Evolutionary conservation across 1,140 invertebrate genomes (phyloP).

Genomic region (Drosophila murphyi): DNA sequence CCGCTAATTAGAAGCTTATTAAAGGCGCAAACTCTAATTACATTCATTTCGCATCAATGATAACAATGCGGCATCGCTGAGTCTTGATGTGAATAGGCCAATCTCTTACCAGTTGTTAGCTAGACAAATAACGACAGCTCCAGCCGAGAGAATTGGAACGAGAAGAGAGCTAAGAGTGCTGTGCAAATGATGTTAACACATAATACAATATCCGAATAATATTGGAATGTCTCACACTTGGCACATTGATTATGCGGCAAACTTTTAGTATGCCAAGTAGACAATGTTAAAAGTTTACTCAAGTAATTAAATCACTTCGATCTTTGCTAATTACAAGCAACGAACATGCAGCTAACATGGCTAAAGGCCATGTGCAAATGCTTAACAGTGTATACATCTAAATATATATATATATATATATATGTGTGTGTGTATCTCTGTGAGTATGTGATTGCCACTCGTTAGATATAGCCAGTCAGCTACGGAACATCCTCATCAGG

Average conservation of each 20-base stretch:
- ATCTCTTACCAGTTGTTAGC: constrained; percentile 15
- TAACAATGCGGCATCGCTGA: constrained; percentile 56
- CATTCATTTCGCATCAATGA: constrained; percentile 72
- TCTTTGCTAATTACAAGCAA: constrained; percentile 79
- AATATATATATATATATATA: background rate
- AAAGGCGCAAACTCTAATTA: constrained; percentile 68
- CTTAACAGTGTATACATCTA: background rate
- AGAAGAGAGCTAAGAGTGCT: background rate
- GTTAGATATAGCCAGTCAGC: constrained; percentile 69
- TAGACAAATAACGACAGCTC: constrained; percentile 9
- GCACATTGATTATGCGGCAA: constrained; percentile 62
- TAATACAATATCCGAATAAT: constrained; percentile 31
- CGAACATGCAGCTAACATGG: constrained; percentile 59
- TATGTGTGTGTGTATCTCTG: background rate
- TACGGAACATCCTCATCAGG: constrained; percentile 53
- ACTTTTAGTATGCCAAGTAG: constrained; percentile 76
- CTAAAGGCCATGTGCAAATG: constrained; percentile 14
- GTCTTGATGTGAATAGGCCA: constrained; percentile 36
- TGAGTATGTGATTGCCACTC: constrained; percentile 46
- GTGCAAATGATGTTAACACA: background rate
- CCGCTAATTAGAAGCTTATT: constrained; percentile 73
- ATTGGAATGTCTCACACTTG: constrained; percentile 48
- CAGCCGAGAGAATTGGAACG: background rate
- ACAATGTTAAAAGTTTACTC: constrained; percentile 80
- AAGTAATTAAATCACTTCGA: constrained; percentile 83